Base-by-base conservation (phyloP, 2,797 vertebrate genomes). In the Lutjanus argentimaculatus region DNA sequence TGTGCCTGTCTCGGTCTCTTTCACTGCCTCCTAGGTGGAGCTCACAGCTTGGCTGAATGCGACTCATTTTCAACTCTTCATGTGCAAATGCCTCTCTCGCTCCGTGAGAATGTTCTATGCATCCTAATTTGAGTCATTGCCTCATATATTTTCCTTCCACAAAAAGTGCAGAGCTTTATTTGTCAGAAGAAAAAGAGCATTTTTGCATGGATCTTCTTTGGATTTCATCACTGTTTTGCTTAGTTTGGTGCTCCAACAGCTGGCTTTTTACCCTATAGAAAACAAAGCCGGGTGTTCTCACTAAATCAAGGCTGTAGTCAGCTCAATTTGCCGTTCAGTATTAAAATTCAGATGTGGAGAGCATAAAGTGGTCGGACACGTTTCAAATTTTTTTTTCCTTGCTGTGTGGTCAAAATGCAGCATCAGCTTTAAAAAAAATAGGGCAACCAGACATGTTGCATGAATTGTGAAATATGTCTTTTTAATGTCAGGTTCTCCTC, bases 41-140 rank as follows among this genome's bases (percentile, higher is more conserved):
- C 92, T 92, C 91, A 91, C 91, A 94, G 93, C 91, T 92, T 93
- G 92, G 91, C 90, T 94, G 93, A 93, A 94, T 94, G 89, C 86
- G 82, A 89, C 89, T 94, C 93, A 94, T 95, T 95, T 93, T 91
- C 92, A 81, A 83, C 93, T 93, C 91, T 94, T 94, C 93, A 95
- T 93, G 93, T 94, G 94, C 94, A 94, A 95, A 95, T 94, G 89
- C 86, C 79, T 88, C 84, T 72, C 89, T 89, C 62, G 75, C 87
- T 86, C 83, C 11, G 75, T 55, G 82, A 89, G 84, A 92, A 88
- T 92, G 93, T 92, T 91, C 85, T 85, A 69, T 93, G 90, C 92
- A 93, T 94, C 85, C 90, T 94, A 94, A 94, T 95, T 93, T 91
- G 80, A 91, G 83, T 87, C 87, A 85, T 85, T 80, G 88, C 89